Conservation (phyloP, 2,888 invertebrate genomes). For the Tachina grossa region DNA sequence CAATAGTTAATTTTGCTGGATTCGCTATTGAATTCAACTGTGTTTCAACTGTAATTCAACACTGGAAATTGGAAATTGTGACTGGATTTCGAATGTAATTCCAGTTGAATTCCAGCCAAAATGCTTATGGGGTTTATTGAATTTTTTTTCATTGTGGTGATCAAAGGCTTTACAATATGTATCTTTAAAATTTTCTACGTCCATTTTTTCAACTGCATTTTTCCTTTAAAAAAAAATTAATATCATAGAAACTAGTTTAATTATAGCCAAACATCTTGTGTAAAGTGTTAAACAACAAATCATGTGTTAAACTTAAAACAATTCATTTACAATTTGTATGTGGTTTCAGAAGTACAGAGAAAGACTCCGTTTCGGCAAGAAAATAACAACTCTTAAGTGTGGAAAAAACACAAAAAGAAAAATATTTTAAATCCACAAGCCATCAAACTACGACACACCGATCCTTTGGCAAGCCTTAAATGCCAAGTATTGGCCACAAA, state of each 20-base stretch:
- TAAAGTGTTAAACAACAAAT: slow-evolving; percentile 67
- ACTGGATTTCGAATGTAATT: no score
- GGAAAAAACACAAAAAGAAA: neutral
- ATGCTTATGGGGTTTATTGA: no score
- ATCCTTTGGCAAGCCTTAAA: slow-evolving; percentile 72
- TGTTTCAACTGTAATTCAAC: no score
- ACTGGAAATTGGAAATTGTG: no score
- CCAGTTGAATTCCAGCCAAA: no score
- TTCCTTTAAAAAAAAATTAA: neutral
- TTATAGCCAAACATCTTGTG: slow-evolving; percentile 45
- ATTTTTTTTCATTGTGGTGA: no score
- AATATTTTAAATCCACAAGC: slow-evolving; percentile 11
- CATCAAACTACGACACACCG: slow-evolving; percentile 56
- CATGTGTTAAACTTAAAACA: slow-evolving; percentile 70
- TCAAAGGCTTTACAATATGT: no score
- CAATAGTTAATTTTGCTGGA: no score
- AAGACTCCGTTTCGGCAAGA: neutral
- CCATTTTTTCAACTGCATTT: neutral
- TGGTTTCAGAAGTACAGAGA: slow-evolving; percentile 47
- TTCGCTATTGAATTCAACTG: no score
- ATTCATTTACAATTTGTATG: slow-evolving; percentile 71
- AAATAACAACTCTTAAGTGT: slow-evolving; percentile 6
- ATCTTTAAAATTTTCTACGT: no score
- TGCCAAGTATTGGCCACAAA: slow-evolving; percentile 82
- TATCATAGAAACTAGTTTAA: slow-evolving; percentile 12